Percentiles rank a stretch among this genome's conserved stretches.
phyloP scores from a whole-genome alignment of 1,140 invertebrate genomes.

The Pararge aegeria region DNA sequence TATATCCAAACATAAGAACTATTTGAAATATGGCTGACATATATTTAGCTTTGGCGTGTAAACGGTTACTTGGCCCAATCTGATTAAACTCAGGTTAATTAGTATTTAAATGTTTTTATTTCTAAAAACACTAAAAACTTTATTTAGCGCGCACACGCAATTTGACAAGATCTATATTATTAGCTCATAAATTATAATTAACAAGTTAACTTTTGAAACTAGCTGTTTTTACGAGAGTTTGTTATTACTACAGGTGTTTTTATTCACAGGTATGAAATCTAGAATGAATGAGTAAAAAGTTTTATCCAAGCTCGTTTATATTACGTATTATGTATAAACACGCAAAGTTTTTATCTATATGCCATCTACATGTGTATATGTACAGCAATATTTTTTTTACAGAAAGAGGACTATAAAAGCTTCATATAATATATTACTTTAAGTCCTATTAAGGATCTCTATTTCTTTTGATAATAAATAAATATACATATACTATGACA shows the following conservation, averaged over 20 bases:
- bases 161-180: neutral
- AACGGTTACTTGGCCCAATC: neutral
- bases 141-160: slow-evolving; percentile 2
- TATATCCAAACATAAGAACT: neutral
- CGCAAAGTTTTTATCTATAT: no score
- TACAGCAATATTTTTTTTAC: no score
- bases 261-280: neutral
- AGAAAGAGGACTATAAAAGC: no score
- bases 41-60: slow-evolving; percentile 1
- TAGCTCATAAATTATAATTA: neutral
- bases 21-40: neutral
- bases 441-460: no score
- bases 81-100: slow-evolving; percentile 1
- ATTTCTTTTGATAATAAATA: no score
- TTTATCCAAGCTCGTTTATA: no score
- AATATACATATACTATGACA: no score
- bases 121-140: neutral
- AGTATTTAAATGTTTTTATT: slow-evolving; percentile 14
- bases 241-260: neutral
- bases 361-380: no score
- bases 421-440: no score
- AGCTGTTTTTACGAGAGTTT: neutral
- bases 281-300: neutral
- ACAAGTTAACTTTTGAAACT: slow-evolving; percentile 1
- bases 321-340: no score